Evolutionary conservation across 1,140 invertebrate species (phyloP).

Genomic region (Mycetomoellerius zeteki): DNA sequence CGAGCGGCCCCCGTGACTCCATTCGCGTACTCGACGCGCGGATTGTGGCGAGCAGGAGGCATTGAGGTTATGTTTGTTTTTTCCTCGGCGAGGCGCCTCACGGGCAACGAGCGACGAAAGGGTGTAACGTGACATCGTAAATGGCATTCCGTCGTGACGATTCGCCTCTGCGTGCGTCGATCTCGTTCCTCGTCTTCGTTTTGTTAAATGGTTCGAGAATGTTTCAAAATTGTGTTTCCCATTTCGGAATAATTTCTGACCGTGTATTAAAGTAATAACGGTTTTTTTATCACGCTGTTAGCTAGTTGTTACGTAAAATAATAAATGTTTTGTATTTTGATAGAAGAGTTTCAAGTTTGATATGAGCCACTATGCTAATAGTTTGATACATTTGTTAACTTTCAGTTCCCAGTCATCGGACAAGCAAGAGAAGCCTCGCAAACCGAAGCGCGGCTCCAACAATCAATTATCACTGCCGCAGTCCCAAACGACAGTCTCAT

Average conservation of each 20-base stretch:
- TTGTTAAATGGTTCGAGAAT: not conserved
- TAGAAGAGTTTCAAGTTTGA: not conserved
- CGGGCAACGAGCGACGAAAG: constrained; percentile 70
- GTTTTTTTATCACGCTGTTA: not conserved
- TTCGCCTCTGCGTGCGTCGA: constrained; percentile 32
- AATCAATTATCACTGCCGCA: constrained; percentile 75
- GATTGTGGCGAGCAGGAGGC: constrained; percentile 20
- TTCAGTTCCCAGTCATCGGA: constrained; percentile 85
- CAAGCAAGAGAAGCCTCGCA: constrained; percentile 84
- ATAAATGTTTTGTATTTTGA: not conserved
- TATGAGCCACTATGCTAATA: not conserved
- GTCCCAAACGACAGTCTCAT: constrained; percentile 65
- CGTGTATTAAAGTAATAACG: not conserved
- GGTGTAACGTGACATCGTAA: constrained; percentile 70
- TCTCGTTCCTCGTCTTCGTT: not conserved
- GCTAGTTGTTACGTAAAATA: not conserved
- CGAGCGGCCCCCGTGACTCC: constrained; percentile 2
- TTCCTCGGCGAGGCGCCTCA: constrained; percentile 67
- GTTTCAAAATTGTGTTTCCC: not conserved
- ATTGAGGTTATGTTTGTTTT: constrained; percentile 81
- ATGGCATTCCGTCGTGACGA: constrained; percentile 36
- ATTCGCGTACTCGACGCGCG: not conserved
- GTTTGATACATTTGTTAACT: not conserved
- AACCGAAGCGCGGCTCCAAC: constrained; percentile 83
- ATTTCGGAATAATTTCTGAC: not conserved